phyloP scores from a whole-genome alignment of 2,113 vertebrate genomes.

The Zapus hudsonius region DNA sequence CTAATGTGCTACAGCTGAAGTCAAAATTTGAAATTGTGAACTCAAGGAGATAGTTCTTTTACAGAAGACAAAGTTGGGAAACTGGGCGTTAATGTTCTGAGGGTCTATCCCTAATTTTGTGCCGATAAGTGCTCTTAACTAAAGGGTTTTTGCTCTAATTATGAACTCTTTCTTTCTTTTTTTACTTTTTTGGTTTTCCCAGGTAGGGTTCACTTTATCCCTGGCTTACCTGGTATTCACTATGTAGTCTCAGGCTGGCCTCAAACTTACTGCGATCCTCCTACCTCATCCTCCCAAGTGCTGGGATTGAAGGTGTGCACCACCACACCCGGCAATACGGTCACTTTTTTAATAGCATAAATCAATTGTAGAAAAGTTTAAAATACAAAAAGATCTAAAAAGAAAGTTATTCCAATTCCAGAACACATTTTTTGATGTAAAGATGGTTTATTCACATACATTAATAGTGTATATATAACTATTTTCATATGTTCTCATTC shows the following conservation, averaged over 20 bases:
- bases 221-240: no score
- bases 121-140: background rate
- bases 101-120: background rate
- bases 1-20: constrained; percentile 20
- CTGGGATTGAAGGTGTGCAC: no score
- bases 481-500: background rate
- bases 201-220: no score
- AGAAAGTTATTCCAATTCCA: background rate
- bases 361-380: background rate
- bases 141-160: no score
- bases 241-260: no score
- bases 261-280: no score
- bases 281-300: no score
- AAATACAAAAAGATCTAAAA: background rate
- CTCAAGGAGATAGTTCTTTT: background rate
- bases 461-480: background rate
- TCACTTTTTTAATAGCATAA: background rate
- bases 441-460: background rate
- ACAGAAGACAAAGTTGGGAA: background rate
- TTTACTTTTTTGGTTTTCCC: no score
- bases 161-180: no score
- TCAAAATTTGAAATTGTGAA: constrained; percentile 50
- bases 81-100: background rate
- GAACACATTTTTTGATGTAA: background rate
- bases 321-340: no score